phyloP scores from a whole-genome alignment of 2,888 invertebrate genomes.

The Electrophaes corylata region DNA sequence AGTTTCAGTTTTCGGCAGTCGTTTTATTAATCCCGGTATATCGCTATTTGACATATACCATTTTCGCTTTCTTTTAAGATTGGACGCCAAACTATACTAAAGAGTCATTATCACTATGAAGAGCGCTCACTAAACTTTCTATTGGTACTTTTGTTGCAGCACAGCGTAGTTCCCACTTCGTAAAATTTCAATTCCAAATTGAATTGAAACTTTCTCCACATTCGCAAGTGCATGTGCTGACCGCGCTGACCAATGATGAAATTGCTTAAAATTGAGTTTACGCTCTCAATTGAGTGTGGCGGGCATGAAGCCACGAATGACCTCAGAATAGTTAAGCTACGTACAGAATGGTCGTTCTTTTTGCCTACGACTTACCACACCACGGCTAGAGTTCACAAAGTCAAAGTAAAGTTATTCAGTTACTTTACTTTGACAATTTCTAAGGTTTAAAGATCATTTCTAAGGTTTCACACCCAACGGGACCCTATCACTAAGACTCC shows the following conservation, averaged over 20 bases:
- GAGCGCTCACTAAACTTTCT: neutral
- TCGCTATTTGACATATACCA: no score
- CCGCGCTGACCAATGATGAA: slow-evolving; percentile 27
- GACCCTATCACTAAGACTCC: no score
- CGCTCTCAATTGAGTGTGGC: slow-evolving; percentile 27
- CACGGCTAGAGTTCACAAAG: no score
- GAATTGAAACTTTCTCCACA: slow-evolving; percentile 20
- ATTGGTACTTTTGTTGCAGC: neutral
- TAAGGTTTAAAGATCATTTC: no score
- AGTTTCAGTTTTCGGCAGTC: no score
- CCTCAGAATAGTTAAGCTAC: no score
- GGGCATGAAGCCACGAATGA: slow-evolving; percentile 1
- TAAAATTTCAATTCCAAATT: slow-evolving; percentile 13
- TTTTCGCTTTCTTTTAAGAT: no score
- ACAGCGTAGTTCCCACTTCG: neutral
- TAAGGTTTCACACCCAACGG: no score
- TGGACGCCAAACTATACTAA: no score
- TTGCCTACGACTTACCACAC: neutral
- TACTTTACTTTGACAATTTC: no score
- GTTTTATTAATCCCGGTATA: no score
- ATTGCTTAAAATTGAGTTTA: slow-evolving; percentile 30
- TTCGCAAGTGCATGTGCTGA: slow-evolving; percentile 17
- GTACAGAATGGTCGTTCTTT: neutral
- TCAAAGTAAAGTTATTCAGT: no score
- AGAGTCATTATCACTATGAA: neutral